phyloP scores from a whole-genome alignment of 2,113 vertebrate genomes.

The Panurus biarmicus region DNA sequence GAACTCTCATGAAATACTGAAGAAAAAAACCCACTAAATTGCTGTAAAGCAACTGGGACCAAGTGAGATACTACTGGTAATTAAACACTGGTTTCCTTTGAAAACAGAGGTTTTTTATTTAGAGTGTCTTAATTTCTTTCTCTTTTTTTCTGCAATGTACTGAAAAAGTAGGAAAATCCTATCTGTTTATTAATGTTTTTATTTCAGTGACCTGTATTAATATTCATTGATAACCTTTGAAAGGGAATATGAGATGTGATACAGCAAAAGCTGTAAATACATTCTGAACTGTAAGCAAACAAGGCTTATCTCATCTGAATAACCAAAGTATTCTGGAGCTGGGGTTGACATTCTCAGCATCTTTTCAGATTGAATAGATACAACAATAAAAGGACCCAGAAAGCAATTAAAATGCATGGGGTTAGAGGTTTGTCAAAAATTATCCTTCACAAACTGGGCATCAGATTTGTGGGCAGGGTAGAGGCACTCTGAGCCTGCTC shows the following conservation, averaged over 20 bases:
- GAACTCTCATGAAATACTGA: not conserved
- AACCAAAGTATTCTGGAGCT: not conserved
- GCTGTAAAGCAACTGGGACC: not conserved
- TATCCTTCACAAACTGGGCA: not conserved
- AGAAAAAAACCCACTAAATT: not conserved
- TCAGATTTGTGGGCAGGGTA: not conserved
- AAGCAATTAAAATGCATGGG: not conserved
- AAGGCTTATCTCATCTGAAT: not conserved
- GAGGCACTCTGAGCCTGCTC: not conserved
- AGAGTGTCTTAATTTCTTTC: not conserved
- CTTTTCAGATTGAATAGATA: not conserved
- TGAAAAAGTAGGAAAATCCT: not conserved
- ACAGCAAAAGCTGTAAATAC: not conserved
- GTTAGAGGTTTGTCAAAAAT: not conserved
- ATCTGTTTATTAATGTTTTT: not conserved
- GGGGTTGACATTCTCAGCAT: not conserved
- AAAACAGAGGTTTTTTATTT: not conserved
- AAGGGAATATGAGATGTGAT: not conserved
- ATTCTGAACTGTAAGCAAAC: not conserved
- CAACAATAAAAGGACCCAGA: not conserved
- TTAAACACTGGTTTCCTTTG: not conserved
- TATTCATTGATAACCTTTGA: not conserved
- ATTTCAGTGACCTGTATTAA: not conserved
- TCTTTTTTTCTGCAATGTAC: not conserved
- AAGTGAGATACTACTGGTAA: not conserved